These are phyloP conservation scores for Paragorgia papillata DNA, from an alignment of 92 coral and sea anemone genomes.

Conservation along the genomic window DNA sequence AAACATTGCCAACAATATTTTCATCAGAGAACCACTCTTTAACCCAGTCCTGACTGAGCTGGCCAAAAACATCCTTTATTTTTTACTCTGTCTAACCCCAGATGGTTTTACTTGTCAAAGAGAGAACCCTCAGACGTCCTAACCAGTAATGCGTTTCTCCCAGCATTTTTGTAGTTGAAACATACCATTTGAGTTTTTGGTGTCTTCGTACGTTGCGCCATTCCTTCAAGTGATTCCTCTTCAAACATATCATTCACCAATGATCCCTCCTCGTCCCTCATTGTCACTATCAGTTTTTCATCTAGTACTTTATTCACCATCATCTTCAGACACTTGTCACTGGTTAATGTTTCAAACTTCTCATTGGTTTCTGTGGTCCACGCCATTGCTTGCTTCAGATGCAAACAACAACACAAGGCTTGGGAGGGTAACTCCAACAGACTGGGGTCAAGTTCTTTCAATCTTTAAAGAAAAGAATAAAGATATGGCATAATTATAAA, in stretches of 20 bases:
- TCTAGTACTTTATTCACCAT: constrained; percentile 2
- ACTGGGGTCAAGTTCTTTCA: constrained; percentile 29
- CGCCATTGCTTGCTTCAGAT: constrained; percentile 13
- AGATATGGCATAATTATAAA: too few relatives aligned
- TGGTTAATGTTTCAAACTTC: constrained; percentile 13
- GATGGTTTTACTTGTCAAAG: too few relatives aligned
- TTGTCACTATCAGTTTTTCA: constrained; percentile 13
- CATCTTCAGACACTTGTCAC: constrained; percentile 39
- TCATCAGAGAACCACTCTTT: too few relatives aligned
- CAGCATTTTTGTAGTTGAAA: too few relatives aligned
- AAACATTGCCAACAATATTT: too few relatives aligned
- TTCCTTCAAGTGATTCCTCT: not conserved
- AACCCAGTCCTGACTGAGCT: too few relatives aligned
- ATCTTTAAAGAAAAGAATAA: constrained; percentile 6
- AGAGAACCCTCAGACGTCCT: too few relatives aligned
- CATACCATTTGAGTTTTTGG: too few relatives aligned
- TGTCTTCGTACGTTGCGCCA: not conserved
- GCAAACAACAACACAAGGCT: constrained; percentile 26
- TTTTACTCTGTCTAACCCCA: too few relatives aligned
- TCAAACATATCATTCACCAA: constrained; percentile 24
- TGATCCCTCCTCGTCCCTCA: constrained; percentile 29
- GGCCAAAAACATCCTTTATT: too few relatives aligned
- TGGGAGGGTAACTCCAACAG: constrained; percentile 30
- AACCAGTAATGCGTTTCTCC: too few relatives aligned
- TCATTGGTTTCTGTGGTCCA: constrained; percentile 24